Conservation (phyloP, 2,888 invertebrate genomes). For the Lasius fuliginosus region DNA sequence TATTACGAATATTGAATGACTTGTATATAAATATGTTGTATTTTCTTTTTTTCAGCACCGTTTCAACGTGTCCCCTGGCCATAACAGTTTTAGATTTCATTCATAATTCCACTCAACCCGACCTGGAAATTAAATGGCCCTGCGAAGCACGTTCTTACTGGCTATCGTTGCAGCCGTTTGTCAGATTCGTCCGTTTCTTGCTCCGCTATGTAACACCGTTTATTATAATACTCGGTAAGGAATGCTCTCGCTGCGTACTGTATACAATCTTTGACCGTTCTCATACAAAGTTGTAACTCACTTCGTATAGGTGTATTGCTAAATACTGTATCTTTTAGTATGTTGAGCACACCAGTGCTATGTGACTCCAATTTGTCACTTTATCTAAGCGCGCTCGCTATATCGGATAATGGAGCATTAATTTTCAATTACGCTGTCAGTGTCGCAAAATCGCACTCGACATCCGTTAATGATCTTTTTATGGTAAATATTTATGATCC, state of each 20-base stretch:
- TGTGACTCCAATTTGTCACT: constrained; percentile 82
- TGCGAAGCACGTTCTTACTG: constrained; percentile 83
- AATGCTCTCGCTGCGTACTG: neutral
- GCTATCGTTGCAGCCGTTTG: constrained; percentile 79
- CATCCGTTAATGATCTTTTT: constrained; percentile 80
- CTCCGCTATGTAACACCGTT: constrained; percentile 81
- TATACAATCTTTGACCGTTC: constrained; percentile 11
- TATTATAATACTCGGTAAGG: constrained; percentile 82
- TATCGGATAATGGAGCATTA: constrained; percentile 84
- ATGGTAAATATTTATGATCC: constrained; percentile 77
- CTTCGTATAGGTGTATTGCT: constrained; percentile 79
- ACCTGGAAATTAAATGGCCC: constrained; percentile 80
- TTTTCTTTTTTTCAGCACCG: constrained; percentile 48
- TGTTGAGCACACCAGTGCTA: constrained; percentile 80
- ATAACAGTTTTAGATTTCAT: constrained; percentile 79
- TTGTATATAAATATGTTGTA: neutral
- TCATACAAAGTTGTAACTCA: constrained; percentile 44
- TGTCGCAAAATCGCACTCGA: constrained; percentile 80
- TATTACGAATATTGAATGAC: neutral
- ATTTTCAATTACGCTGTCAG: constrained; percentile 83
- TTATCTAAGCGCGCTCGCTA: constrained; percentile 82
- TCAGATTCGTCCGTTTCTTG: constrained; percentile 79
- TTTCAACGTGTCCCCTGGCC: constrained; percentile 72
- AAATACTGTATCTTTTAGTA: constrained; percentile 82
- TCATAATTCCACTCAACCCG: constrained; percentile 73